Conservation (phyloP, 2,888 invertebrate genomes). For the Himalopsyche japonica region DNA sequence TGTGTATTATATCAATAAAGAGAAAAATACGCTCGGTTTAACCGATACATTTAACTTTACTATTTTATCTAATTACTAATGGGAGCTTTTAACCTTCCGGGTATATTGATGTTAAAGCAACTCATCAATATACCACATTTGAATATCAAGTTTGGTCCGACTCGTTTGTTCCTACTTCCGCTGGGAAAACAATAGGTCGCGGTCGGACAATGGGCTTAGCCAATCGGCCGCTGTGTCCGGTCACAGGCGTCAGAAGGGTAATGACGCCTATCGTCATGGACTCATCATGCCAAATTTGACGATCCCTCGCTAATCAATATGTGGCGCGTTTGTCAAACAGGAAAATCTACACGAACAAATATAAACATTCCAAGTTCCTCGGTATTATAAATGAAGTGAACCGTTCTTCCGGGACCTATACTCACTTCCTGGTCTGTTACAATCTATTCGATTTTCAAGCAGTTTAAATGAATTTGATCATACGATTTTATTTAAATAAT, state of each 20-base stretch:
- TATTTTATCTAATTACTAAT: background rate
- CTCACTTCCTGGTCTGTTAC: no score
- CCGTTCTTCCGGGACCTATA: no score
- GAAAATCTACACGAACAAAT: background rate
- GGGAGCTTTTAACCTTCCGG: background rate
- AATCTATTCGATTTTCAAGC: no score
- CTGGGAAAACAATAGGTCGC: background rate
- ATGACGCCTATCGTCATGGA: background rate
- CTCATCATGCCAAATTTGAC: background rate
- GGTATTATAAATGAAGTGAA: no score
- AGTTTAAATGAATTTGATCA: no score
- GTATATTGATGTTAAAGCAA: background rate
- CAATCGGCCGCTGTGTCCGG: background rate
- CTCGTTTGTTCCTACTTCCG: conserved; percentile 4
- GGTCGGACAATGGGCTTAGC: background rate
- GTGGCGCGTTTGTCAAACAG: background rate
- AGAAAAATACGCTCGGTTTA: background rate
- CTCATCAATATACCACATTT: background rate
- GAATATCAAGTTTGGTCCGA: background rate
- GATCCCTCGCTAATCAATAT: background rate
- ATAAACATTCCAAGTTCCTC: background rate
- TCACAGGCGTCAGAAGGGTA: background rate
- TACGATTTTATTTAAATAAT: no score
- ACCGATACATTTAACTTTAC: background rate
- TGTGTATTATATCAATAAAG: no score